A percentile compares a stretch with the other conserved stretches of the same genome.
Conservation (phyloP, 1,140 invertebrate species). For the Reticulitermes speratus region DNA sequence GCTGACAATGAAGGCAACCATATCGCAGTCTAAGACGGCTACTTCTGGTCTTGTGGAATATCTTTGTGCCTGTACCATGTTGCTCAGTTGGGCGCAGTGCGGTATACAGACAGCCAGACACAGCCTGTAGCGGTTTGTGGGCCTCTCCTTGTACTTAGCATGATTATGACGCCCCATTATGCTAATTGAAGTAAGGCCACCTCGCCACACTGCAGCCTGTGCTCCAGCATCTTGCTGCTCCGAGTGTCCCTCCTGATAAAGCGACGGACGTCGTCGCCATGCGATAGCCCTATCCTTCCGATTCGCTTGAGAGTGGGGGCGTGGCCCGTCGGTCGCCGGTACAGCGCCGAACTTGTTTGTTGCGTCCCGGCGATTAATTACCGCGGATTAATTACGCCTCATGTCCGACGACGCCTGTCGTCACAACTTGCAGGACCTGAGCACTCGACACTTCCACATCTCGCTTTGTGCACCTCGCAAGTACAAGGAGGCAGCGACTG, state of each 20-base stretch:
- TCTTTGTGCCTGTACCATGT: too few relatives aligned
- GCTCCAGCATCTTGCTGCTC: background rate
- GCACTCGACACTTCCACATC: background rate
- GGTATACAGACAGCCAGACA: too few relatives aligned
- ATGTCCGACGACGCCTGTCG: too few relatives aligned
- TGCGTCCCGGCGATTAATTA: background rate
- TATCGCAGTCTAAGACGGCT: too few relatives aligned
- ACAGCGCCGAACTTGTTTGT: background rate
- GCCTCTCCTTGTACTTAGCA: background rate
- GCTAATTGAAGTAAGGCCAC: background rate
- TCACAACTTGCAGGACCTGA: too few relatives aligned
- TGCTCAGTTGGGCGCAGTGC: too few relatives aligned
- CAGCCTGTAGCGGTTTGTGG: too few relatives aligned
- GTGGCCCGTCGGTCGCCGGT: background rate
- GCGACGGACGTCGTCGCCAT: constrained; percentile 44
- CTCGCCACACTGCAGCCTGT: background rate
- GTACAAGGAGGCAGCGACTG: background rate
- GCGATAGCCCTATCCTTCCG: constrained; percentile 30
- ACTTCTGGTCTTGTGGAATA: too few relatives aligned
- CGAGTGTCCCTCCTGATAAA: constrained; percentile 38
- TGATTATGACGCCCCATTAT: background rate
- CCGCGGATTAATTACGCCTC: too few relatives aligned
- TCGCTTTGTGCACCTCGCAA: background rate
- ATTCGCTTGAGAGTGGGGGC: background rate
- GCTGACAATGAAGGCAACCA: too few relatives aligned